Evolutionary conservation across 2,113 vertebrate species (phyloP), one percentile per base, ranked within the genome.

Genomic region (Neoarius graeffei): DNA sequence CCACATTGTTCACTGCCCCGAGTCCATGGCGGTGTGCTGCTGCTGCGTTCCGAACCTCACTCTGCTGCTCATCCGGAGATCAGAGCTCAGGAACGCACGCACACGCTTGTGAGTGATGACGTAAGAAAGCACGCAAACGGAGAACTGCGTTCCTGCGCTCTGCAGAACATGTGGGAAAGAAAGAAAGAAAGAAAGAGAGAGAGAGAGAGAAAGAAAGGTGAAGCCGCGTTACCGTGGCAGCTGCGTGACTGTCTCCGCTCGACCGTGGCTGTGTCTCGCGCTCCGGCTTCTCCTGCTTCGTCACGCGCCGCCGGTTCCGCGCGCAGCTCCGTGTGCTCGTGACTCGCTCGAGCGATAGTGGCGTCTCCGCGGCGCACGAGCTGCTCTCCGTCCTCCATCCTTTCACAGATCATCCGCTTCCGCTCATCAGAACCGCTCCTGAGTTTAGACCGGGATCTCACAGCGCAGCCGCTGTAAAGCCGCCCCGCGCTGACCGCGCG

Each of bases 301-400:
- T 95, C 96, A 93, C 97, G 95, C 93, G 97, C 95, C 5, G 95
- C 96, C 92, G 97, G 97, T 94, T 98, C 97, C 0, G 96, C 96
- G 89, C 97, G 96, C 92, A 98, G 96, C 94, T 95, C 97, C 89
- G 95, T 95, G 94, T 97, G 96, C 95, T 98, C 97, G 93, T 96
- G 97, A 90, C 96, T 96, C 94, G 97, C 97, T 20, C 97, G 96
- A 95, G 96, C 96, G 93, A 97, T 96, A 93, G 97, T 96, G 92
- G 96, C 97, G 93, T 98, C 97, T 91, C 97, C 96, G 93, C 96
- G 95, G 88, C 96, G 96, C 59, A 96, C 96, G 94, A 97, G 96
- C 95, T 96, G 96, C 92, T 97, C 97, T 94, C 97, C 98, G 95
- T 98, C 97, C 85, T 98, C 97, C 97, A 97, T 98, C 96, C 97